Evolutionary conservation across 92 coral and sea anemone genomes (phyloP), one percentile per base, ranked within the genome.

Genomic region (Plumapathes pennacea): DNA sequence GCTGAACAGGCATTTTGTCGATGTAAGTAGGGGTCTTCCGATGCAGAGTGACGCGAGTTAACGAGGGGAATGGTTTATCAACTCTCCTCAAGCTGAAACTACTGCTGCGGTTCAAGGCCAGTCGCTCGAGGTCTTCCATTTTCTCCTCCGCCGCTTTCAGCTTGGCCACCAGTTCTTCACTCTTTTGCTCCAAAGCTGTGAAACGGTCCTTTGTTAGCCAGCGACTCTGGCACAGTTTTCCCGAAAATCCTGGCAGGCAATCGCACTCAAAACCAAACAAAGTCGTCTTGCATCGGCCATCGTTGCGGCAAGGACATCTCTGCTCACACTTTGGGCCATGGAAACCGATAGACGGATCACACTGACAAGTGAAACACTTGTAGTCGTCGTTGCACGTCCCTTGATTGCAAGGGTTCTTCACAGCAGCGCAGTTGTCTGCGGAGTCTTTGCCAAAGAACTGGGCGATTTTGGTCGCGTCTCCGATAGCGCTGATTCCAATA

Each of bases 391-490:
- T 65, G 30, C 89, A 82, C 6, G 55, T 60, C 17, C 83, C 89
- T 10, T 77, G 43, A 57, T 82, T 71, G 11, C 68, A 29, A 28
- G 83, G 75, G 0, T 65, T 36, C 6, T 56, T 71, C 25, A 47
- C 42, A 10, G 14, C n/a, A 5, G 72, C 30, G 34, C 88, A 81
- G 60, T 81, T 77, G 51, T 81, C 50, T n/a, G n/a, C n/a, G 30
- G 33, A 20, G 38, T 84, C 90, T 20, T 33, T 65, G 21, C 67
- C 50, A 30, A 71, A 78, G 38, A 49, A 84, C 56, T 60, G 50
- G 22, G 42, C 39, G 38, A 84, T 84, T 78, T 78, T 84, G 2
- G 72, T 43, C 28, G 85, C 77, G 39, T 84, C 85, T n/a, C 90
- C 78, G 8, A 59, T 57, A 1, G 67, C 72, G 20, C 41, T 28